phyloP scores from a whole-genome alignment of 2,113 vertebrate genomes.

The Gorsachius goisagi region DNA sequence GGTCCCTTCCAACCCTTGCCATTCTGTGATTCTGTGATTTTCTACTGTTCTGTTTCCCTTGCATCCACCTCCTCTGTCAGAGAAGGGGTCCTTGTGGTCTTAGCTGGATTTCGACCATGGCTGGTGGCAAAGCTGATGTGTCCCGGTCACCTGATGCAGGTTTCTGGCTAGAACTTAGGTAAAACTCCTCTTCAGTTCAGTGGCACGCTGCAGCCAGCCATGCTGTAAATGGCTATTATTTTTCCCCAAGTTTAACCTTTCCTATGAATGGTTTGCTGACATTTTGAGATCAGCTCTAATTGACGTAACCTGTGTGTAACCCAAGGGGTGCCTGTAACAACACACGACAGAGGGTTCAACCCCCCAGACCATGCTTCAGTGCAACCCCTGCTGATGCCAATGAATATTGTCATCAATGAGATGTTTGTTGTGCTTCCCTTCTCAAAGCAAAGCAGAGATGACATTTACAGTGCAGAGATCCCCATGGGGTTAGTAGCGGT shows the following conservation, averaged over 20 bases:
- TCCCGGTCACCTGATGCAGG: not conserved
- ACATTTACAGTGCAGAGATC: constrained; percentile 11
- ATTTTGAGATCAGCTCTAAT: not conserved
- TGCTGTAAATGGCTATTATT: not conserved
- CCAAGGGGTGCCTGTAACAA: not conserved
- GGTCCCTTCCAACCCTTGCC: no score
- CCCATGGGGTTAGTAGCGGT: not conserved
- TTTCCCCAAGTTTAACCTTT: not conserved
- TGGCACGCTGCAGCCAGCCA: not conserved
- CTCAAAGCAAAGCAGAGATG: constrained; percentile 26
- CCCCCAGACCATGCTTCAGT: not conserved
- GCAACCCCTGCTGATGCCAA: not conserved
- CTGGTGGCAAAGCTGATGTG: not conserved
- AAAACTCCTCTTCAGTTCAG: not conserved
- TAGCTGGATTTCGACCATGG: not conserved
- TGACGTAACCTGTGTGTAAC: not conserved
- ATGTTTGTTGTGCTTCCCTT: not conserved
- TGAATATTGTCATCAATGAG: not conserved
- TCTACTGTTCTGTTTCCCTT: not conserved
- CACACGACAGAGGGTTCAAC: not conserved
- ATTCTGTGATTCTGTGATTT: not conserved
- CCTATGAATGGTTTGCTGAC: not conserved
- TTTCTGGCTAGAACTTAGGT: not conserved
- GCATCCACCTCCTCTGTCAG: not conserved
- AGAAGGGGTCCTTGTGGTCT: not conserved